Base-by-base conservation (phyloP, 2,888 invertebrate genomes). In the Cetonia aurata region DNA sequence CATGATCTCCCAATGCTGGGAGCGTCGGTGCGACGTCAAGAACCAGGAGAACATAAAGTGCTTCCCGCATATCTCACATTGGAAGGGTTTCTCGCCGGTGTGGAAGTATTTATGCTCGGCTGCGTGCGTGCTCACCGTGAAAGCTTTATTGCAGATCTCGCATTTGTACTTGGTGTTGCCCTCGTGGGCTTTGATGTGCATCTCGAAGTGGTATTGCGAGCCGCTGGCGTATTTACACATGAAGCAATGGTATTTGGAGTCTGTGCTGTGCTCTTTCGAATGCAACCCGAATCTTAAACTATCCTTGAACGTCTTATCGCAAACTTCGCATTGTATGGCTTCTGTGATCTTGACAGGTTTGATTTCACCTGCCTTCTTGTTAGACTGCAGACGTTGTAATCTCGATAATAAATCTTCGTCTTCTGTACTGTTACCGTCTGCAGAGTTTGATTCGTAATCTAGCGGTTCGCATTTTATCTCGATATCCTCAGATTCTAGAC, bases 21-120 rank as follows among this genome's bases (percentile, higher is more conserved):
- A 81, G 53, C 85, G 85, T 1, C 85, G 81, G 74, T 89, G 89
- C 0, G 86, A 83, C 2, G 86, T 86, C 19, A 89, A 77, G 73
- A 88, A 88, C 79, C 89, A 88, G 0, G 83, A 82, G 71, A 82
- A 83, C 80, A 87, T 87, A 71, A 88, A 88, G 31, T 86, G 86
- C 71, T 87, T 87, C 44, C 87, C 87, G 73, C 88, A 88, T 46
- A 87, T 85, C 75, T 87, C 86, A 73, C 88, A 84, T 66, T 80
- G 80, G 68, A 82, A 83, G 4, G 83, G 83, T 67, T 88, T 88
- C 71, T 88, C 88, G 0, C 88, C 88, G 0, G 86, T 87, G 73
- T 89, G 89, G 73, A 80, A 82, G 69, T 82, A 80, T 73, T 83
- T 83, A 73, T 84, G 84, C 56, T 84, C 83, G 12, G 85, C 84